These are phyloP conservation scores for Sebastes steindachneri DNA, from an alignment of 2,797 vertebrate species.

Conservation along the genomic window DNA sequence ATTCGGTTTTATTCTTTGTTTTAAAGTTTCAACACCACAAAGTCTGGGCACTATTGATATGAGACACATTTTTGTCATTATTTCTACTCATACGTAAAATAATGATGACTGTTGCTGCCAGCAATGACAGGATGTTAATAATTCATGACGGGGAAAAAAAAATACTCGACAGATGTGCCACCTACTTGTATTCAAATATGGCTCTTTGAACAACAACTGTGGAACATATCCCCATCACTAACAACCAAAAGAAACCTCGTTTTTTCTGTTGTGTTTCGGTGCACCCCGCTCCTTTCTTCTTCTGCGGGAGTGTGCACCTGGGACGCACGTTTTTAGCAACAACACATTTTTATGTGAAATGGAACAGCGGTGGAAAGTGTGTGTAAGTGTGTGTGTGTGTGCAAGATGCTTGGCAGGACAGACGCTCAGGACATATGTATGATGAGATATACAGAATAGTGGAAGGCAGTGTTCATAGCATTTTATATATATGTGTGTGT, in stretches of 20 bases:
- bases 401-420: not conserved
- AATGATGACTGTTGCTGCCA: constrained; percentile 41
- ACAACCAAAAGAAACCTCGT: constrained; percentile 23
- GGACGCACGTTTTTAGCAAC: constrained; percentile 17
- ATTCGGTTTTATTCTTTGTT: not conserved
- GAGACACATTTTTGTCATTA: constrained; percentile 19
- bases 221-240: constrained; percentile 14
- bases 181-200: constrained; percentile 43
- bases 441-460: not conserved
- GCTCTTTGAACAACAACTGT: constrained; percentile 31
- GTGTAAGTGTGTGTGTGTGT: not conserved
- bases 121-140: constrained; percentile 54
- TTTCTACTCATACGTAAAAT: constrained; percentile 52
- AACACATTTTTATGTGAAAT: constrained; percentile 5
- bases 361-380: not conserved
- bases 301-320: constrained; percentile 24
- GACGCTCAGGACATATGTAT: not conserved
- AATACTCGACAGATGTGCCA: constrained; percentile 53
- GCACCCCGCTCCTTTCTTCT: not conserved
- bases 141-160: constrained; percentile 46
- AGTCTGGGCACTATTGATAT: constrained; percentile 11
- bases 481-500: not conserved
- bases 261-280: constrained; percentile 14
- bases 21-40: constrained; percentile 15
- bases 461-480: not conserved